Conservation (phyloP, 2,888 invertebrate genomes). For the Andrena chrysosceles region DNA sequence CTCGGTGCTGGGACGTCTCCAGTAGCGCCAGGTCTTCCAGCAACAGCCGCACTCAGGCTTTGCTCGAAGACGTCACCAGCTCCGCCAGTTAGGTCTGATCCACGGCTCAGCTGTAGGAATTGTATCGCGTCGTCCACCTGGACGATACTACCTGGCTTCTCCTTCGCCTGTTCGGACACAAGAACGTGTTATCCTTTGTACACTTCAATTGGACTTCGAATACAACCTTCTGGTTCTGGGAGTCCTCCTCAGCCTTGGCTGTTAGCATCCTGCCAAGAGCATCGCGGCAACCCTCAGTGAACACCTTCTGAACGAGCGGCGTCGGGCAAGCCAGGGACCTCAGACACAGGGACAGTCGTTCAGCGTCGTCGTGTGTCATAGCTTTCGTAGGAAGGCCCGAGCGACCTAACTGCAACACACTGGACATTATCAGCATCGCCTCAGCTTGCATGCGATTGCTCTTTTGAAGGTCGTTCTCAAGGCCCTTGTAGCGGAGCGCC, state of each 20-base stretch:
- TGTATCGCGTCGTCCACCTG: conserved; percentile 95
- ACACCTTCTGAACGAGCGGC: conserved; percentile 89
- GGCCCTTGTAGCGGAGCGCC: conserved; percentile 87
- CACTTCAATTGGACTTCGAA: not conserved
- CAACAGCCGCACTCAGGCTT: conserved; percentile 95
- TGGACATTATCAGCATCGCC: conserved; percentile 95
- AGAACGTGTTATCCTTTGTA: not conserved
- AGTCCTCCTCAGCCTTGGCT: conserved; percentile 91
- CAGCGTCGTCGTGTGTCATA: conserved; percentile 98
- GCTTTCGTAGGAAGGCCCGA: conserved; percentile 88
- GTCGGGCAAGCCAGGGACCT: conserved; percentile 90
- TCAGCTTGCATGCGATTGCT: conserved; percentile 90
- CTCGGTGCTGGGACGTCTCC: conserved; percentile 87
- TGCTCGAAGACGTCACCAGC: conserved; percentile 96
- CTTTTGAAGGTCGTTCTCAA: conserved; percentile 77
- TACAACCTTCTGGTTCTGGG: conserved; percentile 85
- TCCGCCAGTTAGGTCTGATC: conserved; percentile 87
- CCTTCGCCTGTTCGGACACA: conserved; percentile 87
- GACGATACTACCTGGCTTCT: conserved; percentile 89
- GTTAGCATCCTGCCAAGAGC: conserved; percentile 94
- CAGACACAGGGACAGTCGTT: conserved; percentile 94
- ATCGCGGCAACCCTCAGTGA: conserved; percentile 90
- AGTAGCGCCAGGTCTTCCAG: conserved; percentile 86
- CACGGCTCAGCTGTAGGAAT: conserved; percentile 92
- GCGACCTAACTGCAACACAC: conserved; percentile 92